These are phyloP conservation scores for Ormia ochracea DNA, from an alignment of 2,888 invertebrate species.

Conservation along the genomic window DNA sequence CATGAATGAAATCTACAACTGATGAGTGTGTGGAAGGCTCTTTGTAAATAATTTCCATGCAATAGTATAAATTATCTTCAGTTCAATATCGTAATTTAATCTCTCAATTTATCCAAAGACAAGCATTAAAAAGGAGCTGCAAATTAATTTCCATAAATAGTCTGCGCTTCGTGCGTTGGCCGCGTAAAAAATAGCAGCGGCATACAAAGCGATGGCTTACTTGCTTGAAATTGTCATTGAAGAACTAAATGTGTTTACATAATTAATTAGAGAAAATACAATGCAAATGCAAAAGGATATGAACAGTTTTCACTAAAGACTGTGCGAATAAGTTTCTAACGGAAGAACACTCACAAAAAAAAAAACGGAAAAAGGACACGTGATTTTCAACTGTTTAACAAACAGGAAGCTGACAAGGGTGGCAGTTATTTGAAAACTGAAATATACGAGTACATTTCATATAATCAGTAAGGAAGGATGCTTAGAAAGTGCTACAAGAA, in stretches of 20 bases:
- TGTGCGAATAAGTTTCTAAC: neutral
- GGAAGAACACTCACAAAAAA: neutral
- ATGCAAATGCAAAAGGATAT: constrained; percentile 45
- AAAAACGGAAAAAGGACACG: constrained; percentile 55
- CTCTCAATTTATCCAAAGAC: constrained; percentile 73
- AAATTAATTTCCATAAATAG: constrained; percentile 73
- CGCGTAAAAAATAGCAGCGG: neutral
- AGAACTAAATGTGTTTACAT: constrained; percentile 69
- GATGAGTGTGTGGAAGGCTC: constrained; percentile 27
- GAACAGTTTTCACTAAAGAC: constrained; percentile 6
- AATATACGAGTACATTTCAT: neutral
- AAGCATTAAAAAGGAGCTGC: constrained; percentile 65
- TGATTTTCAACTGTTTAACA: constrained; percentile 12
- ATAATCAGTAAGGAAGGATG: constrained; percentile 3
- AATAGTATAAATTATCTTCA: neutral
- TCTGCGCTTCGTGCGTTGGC: constrained; percentile 43
- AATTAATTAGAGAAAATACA: constrained; percentile 71
- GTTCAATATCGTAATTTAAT: constrained; percentile 61
- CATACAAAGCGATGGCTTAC: neutral
- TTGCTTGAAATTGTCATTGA: constrained; percentile 9
- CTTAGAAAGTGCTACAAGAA: constrained; percentile 7
- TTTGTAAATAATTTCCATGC: constrained; percentile 37
- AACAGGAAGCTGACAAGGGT: constrained; percentile 9
- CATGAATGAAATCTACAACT: constrained; percentile 7
- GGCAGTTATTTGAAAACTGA: constrained; percentile 12